Percentiles rank a stretch among this genome's conserved stretches.
Evolutionary conservation across 2,113 vertebrate genomes (phyloP).

Genomic region (Capreolus pygargus): DNA sequence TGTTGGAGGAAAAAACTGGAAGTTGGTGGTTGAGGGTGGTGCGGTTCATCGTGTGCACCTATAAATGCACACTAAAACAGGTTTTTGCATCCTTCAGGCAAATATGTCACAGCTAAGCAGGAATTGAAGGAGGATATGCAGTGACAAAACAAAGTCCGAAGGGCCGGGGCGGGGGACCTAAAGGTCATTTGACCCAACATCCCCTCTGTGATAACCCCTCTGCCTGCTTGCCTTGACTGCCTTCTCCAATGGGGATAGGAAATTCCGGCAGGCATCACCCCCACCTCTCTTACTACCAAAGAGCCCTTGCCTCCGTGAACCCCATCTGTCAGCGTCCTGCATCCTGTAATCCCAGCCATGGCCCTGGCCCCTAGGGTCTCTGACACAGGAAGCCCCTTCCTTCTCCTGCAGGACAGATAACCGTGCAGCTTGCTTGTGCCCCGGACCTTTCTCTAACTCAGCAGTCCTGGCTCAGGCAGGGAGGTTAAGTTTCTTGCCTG

Average conservation of each 20-base stretch:
- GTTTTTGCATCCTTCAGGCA: background rate
- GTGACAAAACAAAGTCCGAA: background rate
- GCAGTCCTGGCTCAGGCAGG: background rate
- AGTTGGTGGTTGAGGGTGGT: background rate
- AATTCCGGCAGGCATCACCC: background rate
- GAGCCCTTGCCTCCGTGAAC: background rate
- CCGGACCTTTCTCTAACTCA: background rate
- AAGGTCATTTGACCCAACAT: background rate
- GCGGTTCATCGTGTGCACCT: background rate
- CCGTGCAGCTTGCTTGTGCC: background rate
- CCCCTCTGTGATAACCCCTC: background rate
- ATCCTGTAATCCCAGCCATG: background rate
- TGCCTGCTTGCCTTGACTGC: background rate
- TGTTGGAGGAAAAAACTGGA: background rate
- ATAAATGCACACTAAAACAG: background rate
- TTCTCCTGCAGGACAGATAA: background rate
- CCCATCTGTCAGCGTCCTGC: background rate
- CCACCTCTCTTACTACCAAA: too few relatives aligned
- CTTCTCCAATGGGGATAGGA: background rate
- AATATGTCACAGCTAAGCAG: background rate
- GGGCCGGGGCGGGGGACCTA: background rate
- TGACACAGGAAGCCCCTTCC: background rate
- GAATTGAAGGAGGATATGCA: background rate
- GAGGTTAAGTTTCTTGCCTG: background rate
- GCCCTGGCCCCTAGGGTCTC: background rate